A percentile compares a stretch with the other conserved stretches of the same genome.
Conservation (phyloP, 2,113 vertebrate species). For the Octodon degus region DNA sequence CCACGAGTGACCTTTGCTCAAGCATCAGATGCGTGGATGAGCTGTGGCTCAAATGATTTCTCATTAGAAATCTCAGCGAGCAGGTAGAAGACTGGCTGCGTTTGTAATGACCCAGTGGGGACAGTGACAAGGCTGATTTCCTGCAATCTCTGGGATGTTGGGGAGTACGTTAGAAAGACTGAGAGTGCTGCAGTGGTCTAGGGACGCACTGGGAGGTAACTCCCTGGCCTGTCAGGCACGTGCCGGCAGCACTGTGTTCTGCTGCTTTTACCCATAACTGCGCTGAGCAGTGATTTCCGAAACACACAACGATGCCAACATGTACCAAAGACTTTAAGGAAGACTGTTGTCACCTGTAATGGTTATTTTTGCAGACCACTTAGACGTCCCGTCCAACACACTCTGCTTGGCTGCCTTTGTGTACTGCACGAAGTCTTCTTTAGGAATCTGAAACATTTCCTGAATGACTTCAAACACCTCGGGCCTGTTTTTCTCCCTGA, state of each 20-base stretch:
- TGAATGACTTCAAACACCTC: conserved; percentile 98
- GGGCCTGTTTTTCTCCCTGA: conserved; percentile 96
- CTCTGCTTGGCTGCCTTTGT: conserved; percentile 96
- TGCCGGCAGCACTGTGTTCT: not conserved
- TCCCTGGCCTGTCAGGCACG: not conserved
- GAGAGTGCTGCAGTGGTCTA: not conserved
- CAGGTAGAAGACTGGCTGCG: not conserved
- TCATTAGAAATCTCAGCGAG: not conserved
- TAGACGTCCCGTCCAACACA: conserved; percentile 97
- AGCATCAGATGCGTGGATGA: not conserved
- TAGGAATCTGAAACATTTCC: conserved; percentile 95
- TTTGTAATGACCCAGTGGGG: not conserved
- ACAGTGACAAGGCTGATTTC: not conserved
- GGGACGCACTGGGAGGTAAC: not conserved
- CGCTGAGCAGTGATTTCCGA: not conserved
- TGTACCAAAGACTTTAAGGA: not conserved
- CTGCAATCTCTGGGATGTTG: not conserved
- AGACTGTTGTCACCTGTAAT: conserved; percentile 92
- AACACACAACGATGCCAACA: not conserved
- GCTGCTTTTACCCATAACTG: not conserved
- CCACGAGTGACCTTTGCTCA: not conserved
- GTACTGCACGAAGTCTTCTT: conserved; percentile 93
- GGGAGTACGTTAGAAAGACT: not conserved
- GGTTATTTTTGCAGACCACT: conserved; percentile 98
- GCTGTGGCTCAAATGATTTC: not conserved